Evolutionary conservation across 2,113 vertebrate species (phyloP), one percentile per base, ranked within the genome.

Genomic region (Ptilorrhoa leucosticta): DNA sequence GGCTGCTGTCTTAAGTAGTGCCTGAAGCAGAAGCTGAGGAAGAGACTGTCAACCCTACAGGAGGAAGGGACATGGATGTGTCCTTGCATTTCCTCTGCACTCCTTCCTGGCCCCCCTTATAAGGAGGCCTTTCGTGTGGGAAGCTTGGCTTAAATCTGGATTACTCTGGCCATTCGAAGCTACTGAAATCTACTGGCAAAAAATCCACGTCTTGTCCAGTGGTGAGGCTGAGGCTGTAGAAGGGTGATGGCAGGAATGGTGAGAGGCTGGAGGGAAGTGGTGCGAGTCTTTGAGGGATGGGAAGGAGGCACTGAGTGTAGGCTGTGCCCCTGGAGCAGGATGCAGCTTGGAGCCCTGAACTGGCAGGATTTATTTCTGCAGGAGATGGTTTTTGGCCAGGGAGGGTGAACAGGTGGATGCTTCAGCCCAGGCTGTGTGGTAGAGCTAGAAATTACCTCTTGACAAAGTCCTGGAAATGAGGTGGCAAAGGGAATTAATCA

Each of bases 171-270:
- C 42, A 6, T 48, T 61, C 6, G 8, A 77, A 90, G 24, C 23
- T 56, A 22, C 15, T 44, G 33, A 81, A 64, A 53, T 37, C 54
- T 65, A 15, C 69, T 45, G 57, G 15, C n/a, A 39, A 72, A 58
- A 83, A 61, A 17, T 10, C 37, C 70, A 26, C 4, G 8, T 45
- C 33, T 58, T 19, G 4, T 31, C 22, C 30, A 3, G 35, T 23
- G 57, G 33, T 42, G 51, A 79, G 61, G 75, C 58, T 24, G 44
- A 39, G 37, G 61, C 23, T 61, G 63, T 47, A 73, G 58, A 28
- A 86, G 22, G 18, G 8, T 0, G 0, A 5, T 35, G 54, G 42
- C 39, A 51, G 68, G 58, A 65, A 15, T 0, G 5, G 18, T 1
- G 11, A 65, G 42, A 39, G 66, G 50, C 51, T 16, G 22, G n/a